Conservation (phyloP, 2,113 vertebrate species). For the Hydrochoerus hydrochaeris region DNA sequence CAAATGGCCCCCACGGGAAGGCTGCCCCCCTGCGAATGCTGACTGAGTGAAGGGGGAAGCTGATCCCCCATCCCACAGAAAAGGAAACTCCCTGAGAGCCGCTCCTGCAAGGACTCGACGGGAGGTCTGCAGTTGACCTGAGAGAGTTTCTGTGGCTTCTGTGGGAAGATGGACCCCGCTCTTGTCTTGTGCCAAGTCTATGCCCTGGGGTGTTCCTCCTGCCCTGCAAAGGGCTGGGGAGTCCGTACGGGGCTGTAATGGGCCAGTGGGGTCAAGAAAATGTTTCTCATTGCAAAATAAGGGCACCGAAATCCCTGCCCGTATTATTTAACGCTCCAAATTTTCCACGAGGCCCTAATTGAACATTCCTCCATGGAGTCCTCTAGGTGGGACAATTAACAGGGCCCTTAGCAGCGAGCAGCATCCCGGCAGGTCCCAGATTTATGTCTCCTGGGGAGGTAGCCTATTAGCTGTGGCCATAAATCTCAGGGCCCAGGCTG, state of each 20-base stretch:
- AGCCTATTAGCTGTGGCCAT: constrained; percentile 87
- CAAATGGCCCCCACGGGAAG: background rate
- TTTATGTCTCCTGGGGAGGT: constrained; percentile 88
- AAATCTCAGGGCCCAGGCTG: constrained; percentile 86
- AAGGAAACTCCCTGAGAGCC: no score
- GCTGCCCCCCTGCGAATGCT: accelerated
- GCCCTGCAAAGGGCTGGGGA: background rate
- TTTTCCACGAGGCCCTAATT: constrained; percentile 78
- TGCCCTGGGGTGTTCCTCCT: background rate
- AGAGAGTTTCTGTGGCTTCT: background rate
- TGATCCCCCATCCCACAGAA: no score
- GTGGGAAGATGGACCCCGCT: background rate
- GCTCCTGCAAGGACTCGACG: background rate
- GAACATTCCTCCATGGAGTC: constrained; percentile 81
- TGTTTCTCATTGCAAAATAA: constrained; percentile 60
- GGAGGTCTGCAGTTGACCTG: background rate
- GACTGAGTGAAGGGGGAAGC: background rate
- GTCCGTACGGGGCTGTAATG: background rate
- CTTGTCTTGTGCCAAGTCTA: background rate
- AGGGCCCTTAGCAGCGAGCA: constrained; percentile 81
- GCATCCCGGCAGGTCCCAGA: constrained; percentile 84
- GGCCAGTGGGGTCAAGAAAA: background rate
- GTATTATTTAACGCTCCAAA: constrained; percentile 80
- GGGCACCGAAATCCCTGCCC: constrained; percentile 69
- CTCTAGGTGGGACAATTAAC: constrained; percentile 85